Evolutionary conservation across 1,140 invertebrate genomes (phyloP).

Genomic region (Drosophila erecta): DNA sequence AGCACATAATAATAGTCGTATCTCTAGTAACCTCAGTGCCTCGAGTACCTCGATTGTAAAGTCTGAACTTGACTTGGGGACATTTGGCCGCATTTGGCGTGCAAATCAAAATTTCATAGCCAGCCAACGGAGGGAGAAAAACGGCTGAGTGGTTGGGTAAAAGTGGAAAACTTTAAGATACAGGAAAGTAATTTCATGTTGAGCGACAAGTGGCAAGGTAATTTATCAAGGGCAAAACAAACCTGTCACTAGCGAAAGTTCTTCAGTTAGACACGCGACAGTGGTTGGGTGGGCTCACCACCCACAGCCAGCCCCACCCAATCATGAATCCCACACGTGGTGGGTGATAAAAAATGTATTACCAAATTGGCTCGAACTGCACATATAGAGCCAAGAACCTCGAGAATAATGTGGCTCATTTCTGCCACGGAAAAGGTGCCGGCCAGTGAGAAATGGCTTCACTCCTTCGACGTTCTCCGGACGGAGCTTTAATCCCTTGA

Average conservation of each 20-base stretch:
- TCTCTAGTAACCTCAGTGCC: conserved; percentile 3
- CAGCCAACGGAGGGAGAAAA: conserved; percentile 3
- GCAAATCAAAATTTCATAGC: conserved; percentile 34
- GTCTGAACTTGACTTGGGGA: conserved; percentile 35
- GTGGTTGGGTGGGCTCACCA: not conserved
- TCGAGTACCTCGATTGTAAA: conserved; percentile 17
- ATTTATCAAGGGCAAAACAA: conserved; percentile 63
- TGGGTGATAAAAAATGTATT: conserved; percentile 75
- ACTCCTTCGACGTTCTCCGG: conserved; percentile 2
- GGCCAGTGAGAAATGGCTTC: conserved; percentile 38
- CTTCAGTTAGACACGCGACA: conserved; percentile 51
- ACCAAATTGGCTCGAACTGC: conserved; percentile 52
- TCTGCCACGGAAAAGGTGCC: not conserved
- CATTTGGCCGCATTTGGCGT: conserved; percentile 33
- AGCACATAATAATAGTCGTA: conserved; percentile 29
- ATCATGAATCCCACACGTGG: conserved; percentile 18
- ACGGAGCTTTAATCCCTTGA: conserved; percentile 45
- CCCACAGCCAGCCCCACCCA: conserved; percentile 8
- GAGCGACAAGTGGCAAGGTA: conserved; percentile 74
- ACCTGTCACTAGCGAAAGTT: conserved; percentile 18
- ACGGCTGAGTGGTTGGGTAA: not conserved
- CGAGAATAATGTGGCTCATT: conserved; percentile 47
- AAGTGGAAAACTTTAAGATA: conserved; percentile 43
- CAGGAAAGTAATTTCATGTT: conserved; percentile 45
- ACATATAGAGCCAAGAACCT: conserved; percentile 40